Evolutionary conservation across 1,140 invertebrate species (phyloP), one percentile per base, ranked within the genome.

Genomic region (Megathymus violae): DNA sequence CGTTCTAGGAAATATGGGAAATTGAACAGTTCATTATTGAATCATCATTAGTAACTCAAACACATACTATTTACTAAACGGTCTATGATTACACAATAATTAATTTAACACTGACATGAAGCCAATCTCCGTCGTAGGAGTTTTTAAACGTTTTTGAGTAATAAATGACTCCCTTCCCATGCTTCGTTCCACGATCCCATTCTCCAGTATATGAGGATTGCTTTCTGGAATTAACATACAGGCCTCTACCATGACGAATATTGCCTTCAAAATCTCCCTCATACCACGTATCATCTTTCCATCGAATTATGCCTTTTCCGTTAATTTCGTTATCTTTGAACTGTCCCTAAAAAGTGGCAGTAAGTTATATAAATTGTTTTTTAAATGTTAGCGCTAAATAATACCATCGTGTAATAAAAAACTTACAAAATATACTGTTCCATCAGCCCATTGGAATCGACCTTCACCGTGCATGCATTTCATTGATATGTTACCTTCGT

Each of bases 401-500:
- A n/a, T n/a, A n/a, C 10, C 22, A 52, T 3, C n/a, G 7, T 36
- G 5, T 17, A 27, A 38, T 36, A 15, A 44, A 27, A 58, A 31
- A 43, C 10, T 44, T 87, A 93, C 92, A 71, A 92, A 82, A 54
- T 92, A 93, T 47, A 85, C 64, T 2, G 89, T 87, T 46, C 93
- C 92, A 76, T 93, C 88, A 2, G 81, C 68, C 93, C 93, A 94
- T 40, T 75, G 78, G 62, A 92, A 94, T 0, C 75, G 79, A 6
- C 93, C 93, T 59, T 91, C 85, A 0, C 93, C 93, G 27, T 93
- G 84, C 91, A 93, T 92, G 62, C 83, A 84, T 67, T 91, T 92
- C 68, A 83, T 89, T 11, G 84, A 92, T 44, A 92, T 78, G 16
- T 80, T 76, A 19, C 92, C 92, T 62, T 78, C 82, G 50, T 92